Conservation (phyloP, 1,140 invertebrate species). For the Pseudomyrmex concolor region DNA sequence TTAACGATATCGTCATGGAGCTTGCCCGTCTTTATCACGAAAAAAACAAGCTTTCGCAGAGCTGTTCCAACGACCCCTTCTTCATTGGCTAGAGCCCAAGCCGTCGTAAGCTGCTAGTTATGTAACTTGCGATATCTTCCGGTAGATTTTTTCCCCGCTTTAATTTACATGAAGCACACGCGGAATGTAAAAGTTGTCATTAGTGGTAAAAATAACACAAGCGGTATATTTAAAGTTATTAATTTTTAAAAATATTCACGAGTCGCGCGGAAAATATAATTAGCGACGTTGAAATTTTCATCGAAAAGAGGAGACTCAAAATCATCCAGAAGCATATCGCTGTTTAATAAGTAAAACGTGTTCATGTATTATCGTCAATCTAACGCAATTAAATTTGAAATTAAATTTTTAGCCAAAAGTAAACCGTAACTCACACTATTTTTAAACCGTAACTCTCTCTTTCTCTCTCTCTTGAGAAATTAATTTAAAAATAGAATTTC, state of each 20-base stretch:
- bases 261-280: not conserved
- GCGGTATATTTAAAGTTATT: not conserved
- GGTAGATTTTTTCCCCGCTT: not conserved
- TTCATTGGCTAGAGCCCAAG: not conserved
- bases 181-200: not conserved
- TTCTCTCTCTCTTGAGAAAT: not conserved
- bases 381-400: conserved; percentile 41
- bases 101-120: not conserved
- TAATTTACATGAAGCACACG: not conserved
- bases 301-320: conserved; percentile 7
- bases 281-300: conserved; percentile 7
- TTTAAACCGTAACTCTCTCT: not conserved
- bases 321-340: conserved; percentile 19
- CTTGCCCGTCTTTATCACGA: not conserved
- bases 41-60: conserved; percentile 26
- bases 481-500: conserved; percentile 29
- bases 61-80: not conserved
- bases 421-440: too few relatives aligned
- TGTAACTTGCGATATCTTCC: conserved; percentile 6
- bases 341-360: conserved; percentile 35
- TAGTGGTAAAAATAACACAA: too few relatives aligned
- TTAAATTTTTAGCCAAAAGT: conserved; percentile 14
- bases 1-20: conserved; percentile 9
- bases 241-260: not conserved
- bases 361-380: conserved; percentile 4